phyloP scores from a whole-genome alignment of 2,888 invertebrate genomes.

The Hecatera dysodea region DNA sequence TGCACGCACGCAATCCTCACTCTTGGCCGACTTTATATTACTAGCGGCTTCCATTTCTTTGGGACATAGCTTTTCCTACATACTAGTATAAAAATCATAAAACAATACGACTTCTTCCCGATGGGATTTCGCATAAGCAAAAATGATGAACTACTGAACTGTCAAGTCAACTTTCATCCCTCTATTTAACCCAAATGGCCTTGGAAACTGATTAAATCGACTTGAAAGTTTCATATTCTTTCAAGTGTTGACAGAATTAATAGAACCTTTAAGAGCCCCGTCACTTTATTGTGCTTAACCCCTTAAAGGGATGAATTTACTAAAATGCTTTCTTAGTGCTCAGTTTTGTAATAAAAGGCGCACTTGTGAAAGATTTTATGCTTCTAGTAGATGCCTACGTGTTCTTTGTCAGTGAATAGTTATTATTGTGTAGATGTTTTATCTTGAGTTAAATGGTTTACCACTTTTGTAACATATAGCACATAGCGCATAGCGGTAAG shows the following conservation, averaged over 20 bases:
- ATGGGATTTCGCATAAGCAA: background rate
- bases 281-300: no score
- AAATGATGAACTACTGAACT: background rate
- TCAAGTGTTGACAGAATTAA: no score
- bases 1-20: constrained; percentile 43
- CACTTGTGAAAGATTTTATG: background rate
- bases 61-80: background rate
- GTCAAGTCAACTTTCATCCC: background rate
- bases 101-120: background rate
- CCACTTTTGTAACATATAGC: background rate
- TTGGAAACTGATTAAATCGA: background rate
- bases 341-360: no score
- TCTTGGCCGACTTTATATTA: constrained; percentile 36
- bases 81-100: background rate
- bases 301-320: background rate
- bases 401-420: background rate
- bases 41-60: constrained; percentile 10
- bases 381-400: background rate
- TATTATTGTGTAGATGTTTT: background rate
- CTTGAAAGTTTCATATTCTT: background rate
- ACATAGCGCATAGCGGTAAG: no score
- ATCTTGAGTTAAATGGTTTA: background rate
- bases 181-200: background rate
- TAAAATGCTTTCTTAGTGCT: background rate
- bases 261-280: no score